These are phyloP conservation scores for Papilio machaon DNA, from an alignment of 1,140 invertebrate genomes.

Conservation along the genomic window DNA sequence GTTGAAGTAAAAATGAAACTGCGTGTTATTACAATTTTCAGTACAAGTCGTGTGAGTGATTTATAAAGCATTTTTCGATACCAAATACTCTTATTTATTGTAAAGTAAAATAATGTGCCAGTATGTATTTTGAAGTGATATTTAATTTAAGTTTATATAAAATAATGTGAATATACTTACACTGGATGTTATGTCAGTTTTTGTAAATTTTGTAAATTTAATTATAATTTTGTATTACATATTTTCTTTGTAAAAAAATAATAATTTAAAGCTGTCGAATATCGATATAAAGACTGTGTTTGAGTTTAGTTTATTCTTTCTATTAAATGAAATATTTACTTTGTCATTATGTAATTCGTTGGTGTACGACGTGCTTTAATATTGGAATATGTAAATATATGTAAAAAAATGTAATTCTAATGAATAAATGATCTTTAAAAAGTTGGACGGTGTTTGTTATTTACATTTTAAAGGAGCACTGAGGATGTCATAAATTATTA, in stretches of 20 bases:
- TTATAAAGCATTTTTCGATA: slow-evolving; percentile 62
- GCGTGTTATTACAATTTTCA: slow-evolving; percentile 1
- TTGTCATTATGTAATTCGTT: slow-evolving; percentile 23
- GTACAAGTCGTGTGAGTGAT: background rate
- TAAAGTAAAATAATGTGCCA: slow-evolving; percentile 67
- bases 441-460: slow-evolving; percentile 48
- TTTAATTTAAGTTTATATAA: slow-evolving; percentile 47
- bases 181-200: slow-evolving; percentile 27
- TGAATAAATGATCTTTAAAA: slow-evolving; percentile 57
- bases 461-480: slow-evolving; percentile 46
- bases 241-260: slow-evolving; percentile 23
- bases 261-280: slow-evolving; percentile 36
- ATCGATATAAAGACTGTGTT: slow-evolving; percentile 17
- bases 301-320: slow-evolving; percentile 33
- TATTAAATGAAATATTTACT: slow-evolving; percentile 17
- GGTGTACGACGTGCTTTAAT: slow-evolving; percentile 28
- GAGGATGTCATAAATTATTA: slow-evolving; percentile 49
- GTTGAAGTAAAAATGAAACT: background rate
- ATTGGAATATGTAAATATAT: slow-evolving; percentile 59
- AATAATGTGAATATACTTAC: slow-evolving; percentile 38
- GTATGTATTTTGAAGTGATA: slow-evolving; percentile 56
- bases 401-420: slow-evolving; percentile 64
- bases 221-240: background rate
- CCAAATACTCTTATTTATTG: slow-evolving; percentile 76
- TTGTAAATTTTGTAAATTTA: slow-evolving; percentile 39